phyloP scores from a whole-genome alignment of 1,140 invertebrate species.

The Drosophila ficusphila region DNA sequence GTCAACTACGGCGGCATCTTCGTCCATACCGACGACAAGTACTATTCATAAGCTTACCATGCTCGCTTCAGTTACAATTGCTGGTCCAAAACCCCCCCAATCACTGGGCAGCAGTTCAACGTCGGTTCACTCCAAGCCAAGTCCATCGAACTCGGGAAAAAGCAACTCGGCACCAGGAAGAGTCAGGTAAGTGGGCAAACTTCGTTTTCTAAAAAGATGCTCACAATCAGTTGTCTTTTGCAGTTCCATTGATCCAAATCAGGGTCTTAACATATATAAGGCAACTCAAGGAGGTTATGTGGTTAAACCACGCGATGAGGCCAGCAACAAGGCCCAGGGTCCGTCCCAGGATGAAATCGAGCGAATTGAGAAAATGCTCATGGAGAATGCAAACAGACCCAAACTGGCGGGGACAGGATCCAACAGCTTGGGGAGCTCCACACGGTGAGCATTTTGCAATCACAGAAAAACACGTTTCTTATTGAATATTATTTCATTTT shows the following conservation, averaged over 20 bases:
- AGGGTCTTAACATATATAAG: conserved; percentile 84
- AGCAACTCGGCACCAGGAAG: conserved; percentile 83
- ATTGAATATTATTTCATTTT: neutral
- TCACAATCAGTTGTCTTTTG: neutral
- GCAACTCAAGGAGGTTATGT: conserved; percentile 91
- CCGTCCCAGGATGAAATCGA: conserved; percentile 87
- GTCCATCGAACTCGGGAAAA: conserved; percentile 83
- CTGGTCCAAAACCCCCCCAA: conserved; percentile 83
- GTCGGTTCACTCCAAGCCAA: conserved; percentile 82
- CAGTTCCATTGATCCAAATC: conserved; percentile 84
- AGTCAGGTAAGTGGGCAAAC: conserved; percentile 53
- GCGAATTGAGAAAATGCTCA: conserved; percentile 86
- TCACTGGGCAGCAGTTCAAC: conserved; percentile 84
- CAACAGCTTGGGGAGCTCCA: conserved; percentile 81
- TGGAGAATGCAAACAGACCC: conserved; percentile 70
- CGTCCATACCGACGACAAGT: conserved; percentile 80
- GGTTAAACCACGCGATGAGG: conserved; percentile 91
- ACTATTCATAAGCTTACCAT: conserved; percentile 88
- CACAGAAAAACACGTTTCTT: too few species aligned
- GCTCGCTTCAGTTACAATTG: conserved; percentile 90
- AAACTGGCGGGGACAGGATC: conserved; percentile 82
- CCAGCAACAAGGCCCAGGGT: conserved; percentile 88
- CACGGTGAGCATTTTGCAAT: conserved; percentile 50
- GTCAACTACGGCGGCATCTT: conserved; percentile 74
- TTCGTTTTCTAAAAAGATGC: neutral